Base-by-base conservation (phyloP, 2,888 invertebrate species). In the Carpatolechia fugitivella region DNA sequence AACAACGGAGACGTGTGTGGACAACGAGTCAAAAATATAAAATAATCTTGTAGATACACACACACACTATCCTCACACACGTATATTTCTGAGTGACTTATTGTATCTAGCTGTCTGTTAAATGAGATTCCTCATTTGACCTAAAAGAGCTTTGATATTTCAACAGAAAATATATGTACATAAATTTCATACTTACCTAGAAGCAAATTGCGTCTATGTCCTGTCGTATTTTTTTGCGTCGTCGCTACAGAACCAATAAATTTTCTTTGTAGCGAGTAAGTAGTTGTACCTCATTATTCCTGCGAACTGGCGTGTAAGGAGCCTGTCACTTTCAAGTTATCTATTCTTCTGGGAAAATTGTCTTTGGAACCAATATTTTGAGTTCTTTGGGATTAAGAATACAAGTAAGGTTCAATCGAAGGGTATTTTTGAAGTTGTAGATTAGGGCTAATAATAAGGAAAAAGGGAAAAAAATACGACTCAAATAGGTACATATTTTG, bases 241-340 rank as follows among this genome's bases (percentile, higher is more conserved):
- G 31, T 40, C 49, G 40, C 40, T 35, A 5, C 46, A 18, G n/a
- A 50, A 50, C 50, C 56, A 57, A 57, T 54, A 57, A 65, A 66
- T 70, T 66, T 71, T 67, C 74, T 78, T 77, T 78, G 75, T 71
- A 66, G 53, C 61, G 52, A 64, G 58, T 74, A 72, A 77, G 75
- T 82, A 80, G 82, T 81, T 76, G 66, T 59, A 66, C 72, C 82
- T 85, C 85, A 79, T 85, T 85, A 85, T 85, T 81, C 66, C 79
- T 85, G 85, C 64, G 62, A 74, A 67, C 68, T 81, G 83, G 68
- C 66, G 82, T 83, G 85, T 76, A 81, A 82, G n/a, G 63, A 58
- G 63, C 61, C 58, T 60, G 62, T 20, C 61, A 64, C 68, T 69
- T 67, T 66, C 62, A 68, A 62, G 66, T 66, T 68, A 63, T 62